A percentile compares a stretch with the other conserved stretches of the same genome.
These are phyloP conservation scores for Lathamus discolor DNA, from an alignment of 2,113 vertebrate genomes.

Conservation along the genomic window DNA sequence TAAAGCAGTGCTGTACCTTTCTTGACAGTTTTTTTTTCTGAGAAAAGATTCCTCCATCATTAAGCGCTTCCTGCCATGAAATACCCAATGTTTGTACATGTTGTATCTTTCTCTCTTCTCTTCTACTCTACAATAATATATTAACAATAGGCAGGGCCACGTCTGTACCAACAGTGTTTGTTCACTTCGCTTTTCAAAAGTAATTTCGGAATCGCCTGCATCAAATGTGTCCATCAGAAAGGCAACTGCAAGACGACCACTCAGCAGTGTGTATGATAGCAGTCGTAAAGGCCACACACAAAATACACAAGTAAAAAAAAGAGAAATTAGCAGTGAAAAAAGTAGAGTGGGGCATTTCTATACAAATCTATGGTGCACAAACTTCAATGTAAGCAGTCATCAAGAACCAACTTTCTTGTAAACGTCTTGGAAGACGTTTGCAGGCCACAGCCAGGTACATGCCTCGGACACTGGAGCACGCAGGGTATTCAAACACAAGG, in stretches of 20 bases:
- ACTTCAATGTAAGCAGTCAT: not conserved
- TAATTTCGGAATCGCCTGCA: not conserved
- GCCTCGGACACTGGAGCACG: rapidly evolving
- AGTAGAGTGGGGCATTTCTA: not conserved
- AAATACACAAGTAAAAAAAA: not conserved
- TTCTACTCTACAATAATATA: not conserved
- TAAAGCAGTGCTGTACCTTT: not conserved
- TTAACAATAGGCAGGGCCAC: not conserved
- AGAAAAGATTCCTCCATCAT: not conserved
- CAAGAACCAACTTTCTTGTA: not conserved
- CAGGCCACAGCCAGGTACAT: not conserved
- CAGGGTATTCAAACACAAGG: not conserved
- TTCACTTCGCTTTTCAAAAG: not conserved
- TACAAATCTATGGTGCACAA: rapidly evolving
- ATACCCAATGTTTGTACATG: not conserved
- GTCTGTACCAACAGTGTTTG: not conserved
- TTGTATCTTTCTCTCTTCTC: not conserved
- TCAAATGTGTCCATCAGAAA: not conserved
- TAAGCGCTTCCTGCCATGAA: not conserved
- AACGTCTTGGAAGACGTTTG: not conserved
- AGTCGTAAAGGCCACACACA: not conserved
- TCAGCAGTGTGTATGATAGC: not conserved
- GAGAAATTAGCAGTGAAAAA: not conserved
- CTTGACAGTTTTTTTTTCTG: not conserved
- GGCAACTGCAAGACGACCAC: rapidly evolving